Evolutionary conservation across 2,113 vertebrate genomes (phyloP), one percentile per base, ranked within the genome.

Genomic region (Pycnonotus jocosus): DNA sequence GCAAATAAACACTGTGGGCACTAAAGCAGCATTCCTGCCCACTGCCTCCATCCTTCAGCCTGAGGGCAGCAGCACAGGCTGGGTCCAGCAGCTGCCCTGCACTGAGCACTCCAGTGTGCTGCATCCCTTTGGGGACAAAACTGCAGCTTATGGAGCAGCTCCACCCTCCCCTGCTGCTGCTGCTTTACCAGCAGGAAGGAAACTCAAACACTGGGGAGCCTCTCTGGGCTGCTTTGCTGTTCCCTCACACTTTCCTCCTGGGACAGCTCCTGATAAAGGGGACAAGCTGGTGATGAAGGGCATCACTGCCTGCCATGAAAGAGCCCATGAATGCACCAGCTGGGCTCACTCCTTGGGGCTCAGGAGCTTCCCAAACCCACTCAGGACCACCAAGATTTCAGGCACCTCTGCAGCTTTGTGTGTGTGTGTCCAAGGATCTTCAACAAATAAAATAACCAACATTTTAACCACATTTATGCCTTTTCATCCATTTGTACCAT

Each of bases 171-270:
- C 23, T 69, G 83, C 23, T 69, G 83, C 53, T 60, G 53, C 71
- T 86, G 83, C 44, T 68, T 42, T 53, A 51, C 45, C 83, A 37
- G 53, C 72, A 60, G 61, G 22, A 27, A 44, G 61, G 71, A 37
- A 51, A 14, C 62, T 10, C 42, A 28, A 6, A 40, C 0, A 0
- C 35, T 35, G 82, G 71, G 44, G 4, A 86, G 37, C 62, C 17
- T 44, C 22, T 53, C 53, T 51, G 38, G 8, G 45, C 62, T 69
- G 62, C 13, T 45, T 53, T 60, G 38, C 62, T 77, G 45, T 0
- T 60, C 22, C 18, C 62, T 9, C 22, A 19, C 62, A 51, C 28
- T 37, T 23, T 44, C 6, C 62, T 23, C 72, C 35, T 25, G 53
- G 61, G 37, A 76, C 83, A 51, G 53, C 61, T 50, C 61, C 45